These are phyloP conservation scores for Daboia siamensis DNA, from an alignment of 2,113 vertebrate genomes.

Conservation along the genomic window DNA sequence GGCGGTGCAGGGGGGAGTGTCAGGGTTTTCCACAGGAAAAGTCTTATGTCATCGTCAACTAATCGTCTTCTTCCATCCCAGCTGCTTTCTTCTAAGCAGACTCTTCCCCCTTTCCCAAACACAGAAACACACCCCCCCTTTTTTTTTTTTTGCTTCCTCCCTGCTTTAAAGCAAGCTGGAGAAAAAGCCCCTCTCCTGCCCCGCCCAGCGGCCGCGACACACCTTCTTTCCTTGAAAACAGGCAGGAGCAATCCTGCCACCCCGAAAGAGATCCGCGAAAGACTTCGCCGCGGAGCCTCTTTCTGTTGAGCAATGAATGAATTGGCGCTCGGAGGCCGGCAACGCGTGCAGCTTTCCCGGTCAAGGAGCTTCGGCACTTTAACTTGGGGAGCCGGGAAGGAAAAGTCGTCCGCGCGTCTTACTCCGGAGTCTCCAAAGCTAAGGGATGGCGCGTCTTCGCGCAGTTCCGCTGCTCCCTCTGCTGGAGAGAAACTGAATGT, in stretches of 20 bases:
- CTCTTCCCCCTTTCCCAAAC: not conserved
- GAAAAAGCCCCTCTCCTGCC: not conserved
- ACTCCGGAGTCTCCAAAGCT: conserved; percentile 4
- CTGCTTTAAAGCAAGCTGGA: not conserved
- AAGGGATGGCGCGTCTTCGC: conserved; percentile 23
- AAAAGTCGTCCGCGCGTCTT: conserved; percentile 9
- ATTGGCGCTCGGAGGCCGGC: not conserved
- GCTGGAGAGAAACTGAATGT: not conserved
- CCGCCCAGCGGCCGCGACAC: not conserved
- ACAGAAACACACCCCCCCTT: not conserved
- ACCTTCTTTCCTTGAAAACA: not conserved
- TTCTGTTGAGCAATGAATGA: conserved; percentile 4
- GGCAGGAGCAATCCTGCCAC: not conserved
- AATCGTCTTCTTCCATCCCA: not conserved
- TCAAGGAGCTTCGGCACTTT: not conserved
- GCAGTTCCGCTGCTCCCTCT: conserved; percentile 19
- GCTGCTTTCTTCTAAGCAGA: conserved; percentile 4
- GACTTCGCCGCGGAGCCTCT: not conserved
- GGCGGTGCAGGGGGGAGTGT: conserved; percentile 28
- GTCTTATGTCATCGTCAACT: conserved; percentile 17
- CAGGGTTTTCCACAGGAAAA: conserved; percentile 11
- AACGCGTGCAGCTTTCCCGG: not conserved
- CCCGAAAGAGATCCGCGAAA: not conserved
- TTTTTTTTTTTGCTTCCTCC: not conserved
- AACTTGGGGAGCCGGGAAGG: conserved; percentile 26